Evolutionary conservation across 92 coral and sea anemone genomes (phyloP), one percentile per base, ranked within the genome.

Genomic region (Actinernus sp.): DNA sequence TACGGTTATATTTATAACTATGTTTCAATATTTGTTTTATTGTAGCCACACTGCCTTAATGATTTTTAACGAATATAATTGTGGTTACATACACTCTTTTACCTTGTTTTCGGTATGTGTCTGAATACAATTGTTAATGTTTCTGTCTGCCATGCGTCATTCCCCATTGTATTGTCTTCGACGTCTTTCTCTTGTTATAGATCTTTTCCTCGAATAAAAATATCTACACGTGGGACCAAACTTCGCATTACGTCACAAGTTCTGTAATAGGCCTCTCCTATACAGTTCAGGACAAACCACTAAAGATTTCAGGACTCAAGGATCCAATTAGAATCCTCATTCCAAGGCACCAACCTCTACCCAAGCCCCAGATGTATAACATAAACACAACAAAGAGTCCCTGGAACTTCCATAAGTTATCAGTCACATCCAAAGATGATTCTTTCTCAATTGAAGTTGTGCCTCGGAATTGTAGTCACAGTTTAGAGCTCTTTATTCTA

Each of bases 211-310:
- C 65, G 51, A 67, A 79, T 1, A 51, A 57, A 18, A 86, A 86
- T 40, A 62, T 79, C 49, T 74, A 59, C 58, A 79, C 83, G 7
- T 79, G 79, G 69, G 74, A 79, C 46, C 16, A 63, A 26, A 34
- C 87, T 2, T 62, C 87, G 1, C 49, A 31, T 2, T 83, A 79
- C 16, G 46, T 86, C 3, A 66, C 40, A 25, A 67, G 83, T 34
- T 78, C 87, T 14, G 75, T 79, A 26, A 68, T 86, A 12, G 79
- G 92, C 45, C 65, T 86, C 18, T 75, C 83, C 0, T 86, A 72
- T 48, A 63, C 85, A 26, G 61, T 51, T 16, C 68, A 75, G 26
- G 82, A 74, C 22, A 58, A 80, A 41, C 13, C 75, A 1, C 41
- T 86, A 31, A 58, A 62, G 32, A 69, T 86, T 18, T 49, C 81